Conservation (phyloP, 2,888 invertebrate species). For the Nebria salina region DNA sequence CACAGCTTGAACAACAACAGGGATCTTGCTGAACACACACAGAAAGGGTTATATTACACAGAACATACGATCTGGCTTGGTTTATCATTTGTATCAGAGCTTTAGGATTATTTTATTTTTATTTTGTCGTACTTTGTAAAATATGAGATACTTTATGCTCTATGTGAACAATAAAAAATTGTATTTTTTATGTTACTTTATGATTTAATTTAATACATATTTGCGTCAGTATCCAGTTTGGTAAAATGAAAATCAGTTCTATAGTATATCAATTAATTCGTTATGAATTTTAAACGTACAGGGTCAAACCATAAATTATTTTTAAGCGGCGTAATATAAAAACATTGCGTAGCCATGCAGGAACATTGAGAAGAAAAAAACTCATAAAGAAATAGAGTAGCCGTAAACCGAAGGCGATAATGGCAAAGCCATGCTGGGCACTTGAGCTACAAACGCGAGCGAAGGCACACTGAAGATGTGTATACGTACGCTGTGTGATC, state of each 20-base stretch:
- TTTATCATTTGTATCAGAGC: neutral
- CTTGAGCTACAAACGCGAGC: slow-evolving; percentile 30
- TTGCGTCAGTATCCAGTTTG: neutral
- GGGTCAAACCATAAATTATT: slow-evolving; percentile 42
- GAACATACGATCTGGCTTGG: neutral
- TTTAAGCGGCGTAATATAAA: slow-evolving; percentile 45
- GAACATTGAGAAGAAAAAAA: slow-evolving; percentile 27
- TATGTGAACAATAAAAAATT: too few species aligned
- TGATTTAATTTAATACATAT: too few species aligned
- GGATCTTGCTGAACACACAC: neutral
- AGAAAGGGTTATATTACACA: neutral
- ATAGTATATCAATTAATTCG: slow-evolving; percentile 23
- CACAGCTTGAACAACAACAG: neutral
- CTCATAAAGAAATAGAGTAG: slow-evolving; percentile 45
- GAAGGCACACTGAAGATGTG: neutral
- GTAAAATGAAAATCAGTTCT: neutral
- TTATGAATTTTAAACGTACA: slow-evolving; percentile 23
- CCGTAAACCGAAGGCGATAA: slow-evolving; percentile 44
- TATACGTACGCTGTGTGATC: neutral
- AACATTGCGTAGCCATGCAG: slow-evolving; percentile 26
- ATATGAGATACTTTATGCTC: too few species aligned
- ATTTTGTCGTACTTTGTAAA: too few species aligned
- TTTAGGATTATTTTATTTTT: neutral
- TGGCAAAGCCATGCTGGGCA: slow-evolving; percentile 42
- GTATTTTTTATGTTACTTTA: too few species aligned